These are phyloP conservation scores for Sarcophaga bullata DNA, from an alignment of 1,140 invertebrate genomes.

Conservation along the genomic window DNA sequence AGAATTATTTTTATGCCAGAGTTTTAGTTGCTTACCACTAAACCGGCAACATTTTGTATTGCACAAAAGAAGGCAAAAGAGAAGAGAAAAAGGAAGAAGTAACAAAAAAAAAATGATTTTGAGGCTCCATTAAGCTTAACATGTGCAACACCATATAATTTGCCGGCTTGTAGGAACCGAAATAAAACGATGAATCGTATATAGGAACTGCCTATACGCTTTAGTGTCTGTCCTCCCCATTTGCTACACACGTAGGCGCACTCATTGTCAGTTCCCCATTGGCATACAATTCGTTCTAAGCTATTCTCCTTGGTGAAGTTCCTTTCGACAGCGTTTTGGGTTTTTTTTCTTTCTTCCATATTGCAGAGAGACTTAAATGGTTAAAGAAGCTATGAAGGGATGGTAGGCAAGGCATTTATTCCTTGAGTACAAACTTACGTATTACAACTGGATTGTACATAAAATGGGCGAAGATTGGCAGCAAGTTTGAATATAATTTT, in stretches of 20 bases:
- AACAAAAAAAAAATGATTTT: conserved; percentile 6
- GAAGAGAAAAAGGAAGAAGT: not conserved
- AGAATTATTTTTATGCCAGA: not conserved
- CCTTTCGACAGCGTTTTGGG: too few relatives aligned
- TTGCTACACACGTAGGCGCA: conserved; percentile 25
- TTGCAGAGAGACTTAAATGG: too few relatives aligned
- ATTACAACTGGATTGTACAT: too few relatives aligned
- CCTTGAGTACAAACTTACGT: too few relatives aligned
- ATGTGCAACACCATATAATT: conserved; percentile 19
- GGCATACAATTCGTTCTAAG: conserved; percentile 20
- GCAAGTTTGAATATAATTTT: too few relatives aligned
- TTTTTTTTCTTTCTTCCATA: too few relatives aligned
- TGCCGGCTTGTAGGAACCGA: not conserved
- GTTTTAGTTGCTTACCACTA: not conserved
- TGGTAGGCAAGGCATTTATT: too few relatives aligned
- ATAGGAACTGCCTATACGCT: conserved; percentile 1
- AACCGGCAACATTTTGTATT: too few relatives aligned
- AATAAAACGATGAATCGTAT: not conserved
- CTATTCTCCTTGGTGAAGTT: not conserved
- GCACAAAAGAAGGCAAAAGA: too few relatives aligned
- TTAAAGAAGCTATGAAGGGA: too few relatives aligned
- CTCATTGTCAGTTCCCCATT: conserved; percentile 11
- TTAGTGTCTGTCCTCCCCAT: conserved; percentile 7
- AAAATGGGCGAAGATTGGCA: too few relatives aligned
- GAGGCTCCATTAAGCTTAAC: conserved; percentile 26